Evolutionary conservation across 1,140 invertebrate species (phyloP), one percentile per base, ranked within the genome.

Genomic region (Proctacanthus coquilletti): DNA sequence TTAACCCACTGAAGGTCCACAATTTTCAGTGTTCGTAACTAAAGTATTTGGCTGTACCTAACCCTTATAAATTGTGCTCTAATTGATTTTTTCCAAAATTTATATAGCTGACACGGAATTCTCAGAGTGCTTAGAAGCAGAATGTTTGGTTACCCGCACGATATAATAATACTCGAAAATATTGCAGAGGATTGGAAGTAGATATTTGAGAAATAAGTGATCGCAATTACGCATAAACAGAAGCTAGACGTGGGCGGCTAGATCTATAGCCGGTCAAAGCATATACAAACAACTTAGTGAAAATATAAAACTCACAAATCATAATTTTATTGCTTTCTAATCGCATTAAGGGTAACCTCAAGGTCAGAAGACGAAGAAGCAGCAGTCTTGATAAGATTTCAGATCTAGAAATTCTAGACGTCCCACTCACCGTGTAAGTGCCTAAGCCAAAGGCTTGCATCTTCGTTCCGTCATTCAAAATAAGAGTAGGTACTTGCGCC

Each of bases 371-470:
- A 25, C n/a, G 6, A 8, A 25, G 23, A 8, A 25, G n/a, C 6
- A 25, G n/a, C 6, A 25, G n/a, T 25, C 6, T 25, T 8, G n/a
- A 25, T 25, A 25, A 25, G 23, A 25, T 25, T 25, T 21, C n/a
- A n/a, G n/a, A n/a, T n/a, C n/a, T n/a, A 32, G 23, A n/a, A n/a
- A n/a, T n/a, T n/a, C n/a, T n/a, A n/a, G n/a, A n/a, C n/a, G n/a
- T 15, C 5, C 13, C 11, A 48, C 61, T 63, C 56, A 80, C 77
- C 52, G 78, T 74, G 71, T 80, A 87, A 2, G 82, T 86, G 9
- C 83, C 83, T 11, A 86, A 59, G 5, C 82, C 83, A 31, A 85
- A 56, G 3, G 72, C 45, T 4, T 81, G 82, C 35, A 80, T 68
- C 38, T 71, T 56, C 13, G 61, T 55, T 27, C 78, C 80, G 56